Conservation (phyloP, 2,113 vertebrate genomes). For the Aegypius monachus region DNA sequence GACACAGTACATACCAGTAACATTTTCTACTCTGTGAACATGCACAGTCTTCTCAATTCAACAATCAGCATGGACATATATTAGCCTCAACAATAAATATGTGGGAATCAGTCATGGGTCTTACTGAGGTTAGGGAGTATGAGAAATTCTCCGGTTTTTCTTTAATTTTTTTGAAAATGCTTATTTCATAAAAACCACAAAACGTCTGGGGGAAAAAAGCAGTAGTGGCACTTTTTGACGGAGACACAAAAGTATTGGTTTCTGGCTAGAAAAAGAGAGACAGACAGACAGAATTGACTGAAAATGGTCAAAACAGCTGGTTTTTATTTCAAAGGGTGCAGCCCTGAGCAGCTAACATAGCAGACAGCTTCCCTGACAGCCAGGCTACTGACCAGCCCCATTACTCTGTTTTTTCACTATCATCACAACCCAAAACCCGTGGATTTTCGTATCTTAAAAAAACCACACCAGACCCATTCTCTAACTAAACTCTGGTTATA, state of each 20-base stretch:
- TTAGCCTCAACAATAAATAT: neutral
- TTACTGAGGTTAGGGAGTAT: neutral
- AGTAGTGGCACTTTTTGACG: neutral
- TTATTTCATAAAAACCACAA: neutral
- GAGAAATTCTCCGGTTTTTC: rapidly evolving
- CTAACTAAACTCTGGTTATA: neutral
- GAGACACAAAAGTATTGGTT: neutral
- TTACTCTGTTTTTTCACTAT: neutral
- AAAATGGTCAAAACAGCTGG: neutral
- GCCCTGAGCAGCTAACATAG: neutral
- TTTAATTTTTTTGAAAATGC: neutral
- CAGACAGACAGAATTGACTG: neutral
- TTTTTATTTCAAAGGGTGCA: neutral
- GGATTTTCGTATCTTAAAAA: neutral
- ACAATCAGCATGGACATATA: neutral
- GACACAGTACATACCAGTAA: neutral
- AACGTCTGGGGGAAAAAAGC: neutral
- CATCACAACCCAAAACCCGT: rapidly evolving
- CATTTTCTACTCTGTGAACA: neutral
- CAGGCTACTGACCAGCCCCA: neutral
- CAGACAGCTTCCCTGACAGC: neutral
- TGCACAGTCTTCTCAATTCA: neutral
- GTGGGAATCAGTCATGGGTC: neutral
- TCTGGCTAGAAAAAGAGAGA: neutral
- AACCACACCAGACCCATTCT: neutral